Conservation (phyloP, 1,140 invertebrate genomes). For the Magallana ariakensis region DNA sequence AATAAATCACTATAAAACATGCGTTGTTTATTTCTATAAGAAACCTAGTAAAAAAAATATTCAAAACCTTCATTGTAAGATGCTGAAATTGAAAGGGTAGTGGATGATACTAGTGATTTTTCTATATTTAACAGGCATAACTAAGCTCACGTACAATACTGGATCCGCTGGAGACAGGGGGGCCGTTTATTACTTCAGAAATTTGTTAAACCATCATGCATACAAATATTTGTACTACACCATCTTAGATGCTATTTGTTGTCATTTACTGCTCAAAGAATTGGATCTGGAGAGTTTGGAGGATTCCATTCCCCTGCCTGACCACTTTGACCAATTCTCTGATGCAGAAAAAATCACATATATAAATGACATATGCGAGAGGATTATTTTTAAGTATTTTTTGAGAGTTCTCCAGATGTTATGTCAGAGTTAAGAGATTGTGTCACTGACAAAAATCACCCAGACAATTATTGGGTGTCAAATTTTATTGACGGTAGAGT, state of each 20-base stretch:
- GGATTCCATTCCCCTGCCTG: conserved; percentile 36
- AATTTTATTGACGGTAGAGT: conserved; percentile 44
- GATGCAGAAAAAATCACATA: conserved; percentile 47
- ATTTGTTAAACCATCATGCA: conserved; percentile 49
- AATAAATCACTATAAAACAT: too few species aligned
- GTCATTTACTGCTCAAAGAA: conserved; percentile 32
- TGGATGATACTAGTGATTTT: too few species aligned
- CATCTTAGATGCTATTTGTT: conserved; percentile 47
- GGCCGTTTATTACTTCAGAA: conserved; percentile 50
- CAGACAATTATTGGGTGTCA: conserved; percentile 54
- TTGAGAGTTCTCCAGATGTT: conserved; percentile 31
- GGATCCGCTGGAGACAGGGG: conserved; percentile 41
- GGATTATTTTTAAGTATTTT: conserved; percentile 23
- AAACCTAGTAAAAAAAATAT: too few species aligned
- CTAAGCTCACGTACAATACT: conserved; percentile 50
- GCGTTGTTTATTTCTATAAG: too few species aligned
- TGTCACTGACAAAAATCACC: conserved; percentile 40
- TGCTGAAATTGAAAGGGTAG: too few species aligned
- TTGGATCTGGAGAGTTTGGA: not conserved
- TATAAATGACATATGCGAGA: conserved; percentile 47
- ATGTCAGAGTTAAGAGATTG: conserved; percentile 41
- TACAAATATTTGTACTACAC: conserved; percentile 50
- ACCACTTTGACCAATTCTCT: conserved; percentile 6
- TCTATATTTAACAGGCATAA: conserved; percentile 46
- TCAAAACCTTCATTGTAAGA: too few species aligned